These are phyloP conservation scores for Lophotis ruficrista DNA, from an alignment of 2,113 vertebrate species.

Conservation along the genomic window DNA sequence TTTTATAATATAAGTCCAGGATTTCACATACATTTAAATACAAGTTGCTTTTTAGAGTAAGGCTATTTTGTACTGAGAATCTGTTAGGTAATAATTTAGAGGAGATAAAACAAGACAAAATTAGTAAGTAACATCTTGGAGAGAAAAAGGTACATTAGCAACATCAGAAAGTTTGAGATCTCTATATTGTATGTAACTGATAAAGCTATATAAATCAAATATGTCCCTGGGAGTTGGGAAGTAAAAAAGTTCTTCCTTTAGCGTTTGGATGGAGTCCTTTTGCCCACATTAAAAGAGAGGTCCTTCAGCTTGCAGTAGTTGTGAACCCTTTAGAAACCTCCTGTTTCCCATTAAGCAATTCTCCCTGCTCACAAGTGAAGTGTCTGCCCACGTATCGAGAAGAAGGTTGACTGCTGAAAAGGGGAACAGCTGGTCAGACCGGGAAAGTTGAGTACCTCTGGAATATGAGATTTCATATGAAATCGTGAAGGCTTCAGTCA, in stretches of 20 bases:
- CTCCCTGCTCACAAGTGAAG: rapidly evolving
- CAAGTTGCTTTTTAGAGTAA: background rate
- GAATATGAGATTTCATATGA: background rate
- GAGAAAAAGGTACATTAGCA: background rate
- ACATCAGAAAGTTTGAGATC: background rate
- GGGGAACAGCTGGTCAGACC: background rate
- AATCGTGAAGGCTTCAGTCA: rapidly evolving
- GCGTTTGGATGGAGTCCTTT: background rate
- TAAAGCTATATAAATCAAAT: background rate
- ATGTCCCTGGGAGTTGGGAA: background rate
- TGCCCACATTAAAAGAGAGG: background rate
- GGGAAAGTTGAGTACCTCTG: no score
- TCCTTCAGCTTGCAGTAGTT: background rate
- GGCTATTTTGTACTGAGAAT: background rate
- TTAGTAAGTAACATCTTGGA: background rate
- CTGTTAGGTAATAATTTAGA: background rate
- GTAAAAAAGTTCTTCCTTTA: background rate
- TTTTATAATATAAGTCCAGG: background rate
- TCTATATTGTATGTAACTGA: background rate
- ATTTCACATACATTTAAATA: background rate
- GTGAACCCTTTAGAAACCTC: background rate
- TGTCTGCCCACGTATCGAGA: background rate
- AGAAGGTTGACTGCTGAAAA: background rate
- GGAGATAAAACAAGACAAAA: background rate
- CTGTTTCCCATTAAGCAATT: background rate